Evolutionary conservation across 2,888 invertebrate species (phyloP).

Genomic region (Drosophila neotestacea): DNA sequence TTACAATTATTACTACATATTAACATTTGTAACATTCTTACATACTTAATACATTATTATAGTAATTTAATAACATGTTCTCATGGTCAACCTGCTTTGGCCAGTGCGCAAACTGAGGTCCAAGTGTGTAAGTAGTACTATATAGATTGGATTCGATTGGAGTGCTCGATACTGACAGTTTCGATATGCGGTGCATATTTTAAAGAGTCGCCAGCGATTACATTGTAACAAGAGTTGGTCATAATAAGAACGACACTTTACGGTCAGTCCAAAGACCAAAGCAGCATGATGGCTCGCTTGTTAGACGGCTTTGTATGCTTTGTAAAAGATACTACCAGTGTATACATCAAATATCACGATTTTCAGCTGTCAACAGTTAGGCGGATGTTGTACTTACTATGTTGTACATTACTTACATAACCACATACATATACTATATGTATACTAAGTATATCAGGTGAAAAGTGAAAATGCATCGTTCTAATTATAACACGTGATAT

Average conservation of each 20-base stretch:
- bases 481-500: constrained; percentile 78
- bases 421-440: no score
- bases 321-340: constrained; percentile 45
- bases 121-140: constrained; percentile 14
- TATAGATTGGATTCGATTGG: constrained; percentile 35
- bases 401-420: neutral
- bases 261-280: constrained; percentile 53
- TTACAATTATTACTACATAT: constrained; percentile 81
- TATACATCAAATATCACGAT: constrained; percentile 78
- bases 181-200: constrained; percentile 65
- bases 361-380: constrained; percentile 72
- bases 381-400: constrained; percentile 53
- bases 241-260: constrained; percentile 75
- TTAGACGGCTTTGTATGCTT: neutral
- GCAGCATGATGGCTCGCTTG: constrained; percentile 46
- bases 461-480: constrained; percentile 78
- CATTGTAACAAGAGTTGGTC: constrained; percentile 61
- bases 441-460: constrained; percentile 33
- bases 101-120: constrained; percentile 24
- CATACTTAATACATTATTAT: constrained; percentile 80
- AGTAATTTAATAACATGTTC: constrained; percentile 84
- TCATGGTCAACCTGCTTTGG: constrained; percentile 82
- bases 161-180: constrained; percentile 46
- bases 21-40: constrained; percentile 83
- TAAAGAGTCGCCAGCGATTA: constrained; percentile 74